Percentiles rank a stretch among this genome's conserved stretches.
These are phyloP conservation scores for Ichneumoninae sp. DNA, from an alignment of 2,888 invertebrate genomes.

Conservation along the genomic window DNA sequence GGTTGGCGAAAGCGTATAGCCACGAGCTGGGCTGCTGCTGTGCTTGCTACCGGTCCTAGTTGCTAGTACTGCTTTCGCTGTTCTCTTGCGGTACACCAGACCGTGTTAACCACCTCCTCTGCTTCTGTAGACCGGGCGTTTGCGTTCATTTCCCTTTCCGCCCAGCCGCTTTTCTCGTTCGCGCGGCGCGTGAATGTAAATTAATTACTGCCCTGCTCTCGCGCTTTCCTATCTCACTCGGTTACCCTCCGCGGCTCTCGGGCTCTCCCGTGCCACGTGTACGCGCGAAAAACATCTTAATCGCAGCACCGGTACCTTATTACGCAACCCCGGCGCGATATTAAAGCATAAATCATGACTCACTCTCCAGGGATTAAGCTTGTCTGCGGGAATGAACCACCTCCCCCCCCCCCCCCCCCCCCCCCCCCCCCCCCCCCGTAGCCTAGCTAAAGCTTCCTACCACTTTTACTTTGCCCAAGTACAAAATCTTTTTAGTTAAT, in stretches of 20 bases:
- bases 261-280: constrained; percentile 32
- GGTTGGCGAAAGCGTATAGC: constrained; percentile 61
- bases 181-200: constrained; percentile 80
- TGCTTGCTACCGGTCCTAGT: constrained; percentile 58
- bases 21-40: constrained; percentile 49
- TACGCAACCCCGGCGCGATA: constrained; percentile 78
- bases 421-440: constrained; percentile 65
- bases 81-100: constrained; percentile 68
- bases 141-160: constrained; percentile 69
- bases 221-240: constrained; percentile 36
- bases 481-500: constrained; percentile 64
- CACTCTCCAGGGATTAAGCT: constrained; percentile 78
- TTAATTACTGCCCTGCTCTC: constrained; percentile 79
- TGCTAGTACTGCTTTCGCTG: constrained; percentile 70
- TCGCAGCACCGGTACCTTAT: constrained; percentile 76
- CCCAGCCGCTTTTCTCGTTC: constrained; percentile 73
- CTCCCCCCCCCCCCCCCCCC: constrained; percentile 64
- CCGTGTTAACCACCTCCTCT: constrained; percentile 66
- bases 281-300: constrained; percentile 80
- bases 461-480: constrained; percentile 2
- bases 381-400: constrained; percentile 64
- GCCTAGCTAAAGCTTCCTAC: constrained; percentile 23
- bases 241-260: constrained; percentile 31
- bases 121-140: constrained; percentile 61
- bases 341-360: constrained; percentile 83